phyloP scores from a whole-genome alignment of 2,797 vertebrate genomes.

The Coendou prehensilis region DNA sequence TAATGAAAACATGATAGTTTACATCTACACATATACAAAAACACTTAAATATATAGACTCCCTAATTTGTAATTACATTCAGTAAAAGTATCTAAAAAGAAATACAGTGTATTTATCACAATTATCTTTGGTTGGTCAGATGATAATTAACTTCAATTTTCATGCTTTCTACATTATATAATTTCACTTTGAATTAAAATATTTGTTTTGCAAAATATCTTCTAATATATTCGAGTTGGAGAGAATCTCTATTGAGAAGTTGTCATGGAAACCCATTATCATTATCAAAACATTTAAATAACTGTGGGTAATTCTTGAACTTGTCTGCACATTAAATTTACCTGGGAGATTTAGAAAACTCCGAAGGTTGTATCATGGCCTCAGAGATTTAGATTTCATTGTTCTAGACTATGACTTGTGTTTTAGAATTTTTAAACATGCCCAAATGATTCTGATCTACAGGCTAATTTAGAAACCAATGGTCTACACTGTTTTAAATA shows the following conservation, averaged over 20 bases:
- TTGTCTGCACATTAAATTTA: conserved; percentile 9
- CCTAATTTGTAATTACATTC: background rate
- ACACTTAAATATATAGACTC: background rate
- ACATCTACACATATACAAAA: background rate
- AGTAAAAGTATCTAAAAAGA: background rate
- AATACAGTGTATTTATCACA: background rate
- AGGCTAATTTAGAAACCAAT: background rate
- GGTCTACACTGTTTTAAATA: background rate
- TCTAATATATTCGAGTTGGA: background rate
- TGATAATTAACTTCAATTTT: background rate
- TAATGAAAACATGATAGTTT: background rate
- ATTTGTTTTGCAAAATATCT: background rate
- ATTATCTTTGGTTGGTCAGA: background rate
- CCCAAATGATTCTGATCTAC: background rate
- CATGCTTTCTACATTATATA: background rate
- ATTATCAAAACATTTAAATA: conserved; percentile 15
- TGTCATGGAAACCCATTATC: background rate
- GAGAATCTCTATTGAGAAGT: background rate
- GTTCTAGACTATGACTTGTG: background rate
- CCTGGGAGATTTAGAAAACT: background rate
- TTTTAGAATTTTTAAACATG: background rate
- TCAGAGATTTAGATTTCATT: background rate
- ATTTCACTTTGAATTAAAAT: background rate
- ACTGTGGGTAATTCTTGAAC: background rate
- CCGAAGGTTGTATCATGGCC: background rate